These are phyloP conservation scores for Augiades crinisus DNA, from an alignment of 2,888 invertebrate genomes.

Conservation along the genomic window DNA sequence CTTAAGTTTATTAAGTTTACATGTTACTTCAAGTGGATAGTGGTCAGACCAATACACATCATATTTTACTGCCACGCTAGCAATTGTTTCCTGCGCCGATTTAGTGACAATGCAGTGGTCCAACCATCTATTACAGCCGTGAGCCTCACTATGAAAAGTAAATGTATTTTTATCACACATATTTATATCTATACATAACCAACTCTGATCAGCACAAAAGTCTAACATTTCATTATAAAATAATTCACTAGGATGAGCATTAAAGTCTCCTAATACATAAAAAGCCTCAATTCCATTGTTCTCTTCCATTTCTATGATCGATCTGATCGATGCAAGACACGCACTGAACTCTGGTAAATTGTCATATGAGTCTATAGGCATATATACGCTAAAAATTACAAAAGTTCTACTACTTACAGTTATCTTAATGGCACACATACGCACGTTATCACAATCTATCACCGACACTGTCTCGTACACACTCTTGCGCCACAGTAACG, in stretches of 20 bases:
- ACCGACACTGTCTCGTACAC: slow-evolving; percentile 21
- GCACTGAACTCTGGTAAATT: neutral
- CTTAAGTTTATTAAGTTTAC: slow-evolving; percentile 12
- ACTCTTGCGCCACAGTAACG: slow-evolving; percentile 25
- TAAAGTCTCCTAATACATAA: too few relatives aligned
- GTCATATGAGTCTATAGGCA: neutral
- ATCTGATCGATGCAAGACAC: slow-evolving; percentile 22
- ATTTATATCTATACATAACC: neutral
- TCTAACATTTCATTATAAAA: slow-evolving; percentile 3
- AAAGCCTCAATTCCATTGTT: slow-evolving; percentile 7
- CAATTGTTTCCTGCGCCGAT: slow-evolving; percentile 2
- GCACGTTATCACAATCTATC: slow-evolving; percentile 6
- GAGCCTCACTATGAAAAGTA: slow-evolving; percentile 22
- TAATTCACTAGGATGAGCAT: too few relatives aligned
- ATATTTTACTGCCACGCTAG: slow-evolving; percentile 9
- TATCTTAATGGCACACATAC: neutral
- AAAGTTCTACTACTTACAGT: neutral
- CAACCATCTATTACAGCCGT: slow-evolving; percentile 25
- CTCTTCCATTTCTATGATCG: slow-evolving; percentile 6
- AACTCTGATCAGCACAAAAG: neutral
- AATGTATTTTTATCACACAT: slow-evolving; percentile 13
- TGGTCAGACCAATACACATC: slow-evolving; percentile 29
- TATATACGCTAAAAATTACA: slow-evolving; percentile 7
- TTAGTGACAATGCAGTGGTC: slow-evolving; percentile 26
- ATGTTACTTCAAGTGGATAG: slow-evolving; percentile 18